phyloP scores from a whole-genome alignment of 2,113 vertebrate genomes.

The Progne subis region DNA sequence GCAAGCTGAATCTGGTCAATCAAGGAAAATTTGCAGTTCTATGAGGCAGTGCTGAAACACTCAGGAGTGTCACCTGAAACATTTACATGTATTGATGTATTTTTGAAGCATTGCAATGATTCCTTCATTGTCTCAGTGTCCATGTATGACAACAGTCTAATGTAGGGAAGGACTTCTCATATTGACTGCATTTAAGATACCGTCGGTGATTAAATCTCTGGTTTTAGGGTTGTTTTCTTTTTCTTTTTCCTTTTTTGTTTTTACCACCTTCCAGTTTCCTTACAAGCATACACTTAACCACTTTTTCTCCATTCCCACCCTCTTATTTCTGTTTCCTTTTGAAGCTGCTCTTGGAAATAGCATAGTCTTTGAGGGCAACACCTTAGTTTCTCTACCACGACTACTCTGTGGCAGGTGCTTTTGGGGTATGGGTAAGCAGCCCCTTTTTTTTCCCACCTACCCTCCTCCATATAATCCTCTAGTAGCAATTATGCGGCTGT shows the following conservation, averaged over 20 bases:
- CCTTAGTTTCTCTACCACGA: slow-evolving; percentile 67
- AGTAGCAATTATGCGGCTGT: slow-evolving; percentile 32
- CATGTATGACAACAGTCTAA: not conserved
- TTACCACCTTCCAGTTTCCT: slow-evolving; percentile 56
- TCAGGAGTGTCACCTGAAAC: not conserved
- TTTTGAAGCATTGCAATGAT: not conserved
- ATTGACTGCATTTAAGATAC: not conserved
- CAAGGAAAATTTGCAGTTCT: not conserved
- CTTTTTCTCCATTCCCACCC: slow-evolving; percentile 57
- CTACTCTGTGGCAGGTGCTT: slow-evolving; percentile 68
- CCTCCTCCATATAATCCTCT: slow-evolving; percentile 47
- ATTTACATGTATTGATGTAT: not conserved
- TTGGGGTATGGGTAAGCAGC: slow-evolving; percentile 69
- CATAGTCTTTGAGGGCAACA: slow-evolving; percentile 69
- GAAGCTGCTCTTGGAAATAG: slow-evolving; percentile 64
- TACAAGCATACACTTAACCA: slow-evolving; percentile 61
- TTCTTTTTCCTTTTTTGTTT: not conserved
- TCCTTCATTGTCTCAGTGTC: not conserved
- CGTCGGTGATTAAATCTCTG: slow-evolving; percentile 5
- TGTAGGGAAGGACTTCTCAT: not conserved
- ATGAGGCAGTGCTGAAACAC: not conserved
- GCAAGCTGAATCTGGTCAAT: not conserved
- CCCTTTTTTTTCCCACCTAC: slow-evolving; percentile 67
- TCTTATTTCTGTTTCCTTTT: slow-evolving; percentile 67
- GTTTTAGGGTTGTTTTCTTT: slow-evolving; percentile 13